phyloP scores from a whole-genome alignment of 2,888 invertebrate species.

The Dryobotodes eremita region DNA sequence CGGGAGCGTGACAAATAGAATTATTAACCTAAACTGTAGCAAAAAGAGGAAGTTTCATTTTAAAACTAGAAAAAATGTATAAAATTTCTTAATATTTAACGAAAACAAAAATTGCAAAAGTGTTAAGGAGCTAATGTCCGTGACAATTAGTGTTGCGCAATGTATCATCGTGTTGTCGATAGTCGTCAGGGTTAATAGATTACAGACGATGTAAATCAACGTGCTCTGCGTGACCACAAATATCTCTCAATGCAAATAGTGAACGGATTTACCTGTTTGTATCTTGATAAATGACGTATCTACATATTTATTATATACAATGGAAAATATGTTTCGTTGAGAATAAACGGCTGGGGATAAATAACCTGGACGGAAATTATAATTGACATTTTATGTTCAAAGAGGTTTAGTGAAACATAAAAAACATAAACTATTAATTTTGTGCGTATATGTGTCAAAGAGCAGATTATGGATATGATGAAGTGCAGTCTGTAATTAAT shows the following conservation, averaged over 20 bases:
- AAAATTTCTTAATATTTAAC: slow-evolving; percentile 29
- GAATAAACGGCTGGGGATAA: slow-evolving; percentile 50
- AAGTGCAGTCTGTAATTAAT: slow-evolving; percentile 56
- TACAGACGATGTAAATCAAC: slow-evolving; percentile 75
- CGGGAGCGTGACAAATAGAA: slow-evolving; percentile 51
- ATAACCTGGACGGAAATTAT: slow-evolving; percentile 37
- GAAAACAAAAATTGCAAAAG: slow-evolving; percentile 49
- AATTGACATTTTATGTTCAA: slow-evolving; percentile 42
- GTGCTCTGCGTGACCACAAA: slow-evolving; percentile 69
- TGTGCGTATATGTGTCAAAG: slow-evolving; percentile 25
- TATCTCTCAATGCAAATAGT: slow-evolving; percentile 68
- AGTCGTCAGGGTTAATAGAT: slow-evolving; percentile 78
- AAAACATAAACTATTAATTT: slow-evolving; percentile 21
- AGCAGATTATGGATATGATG: slow-evolving; percentile 30
- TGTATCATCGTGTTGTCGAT: slow-evolving; percentile 76
- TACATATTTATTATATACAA: slow-evolving; percentile 52
- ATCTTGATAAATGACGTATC: slow-evolving; percentile 54
- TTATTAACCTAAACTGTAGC: slow-evolving; percentile 48
- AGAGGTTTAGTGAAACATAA: slow-evolving; percentile 13
- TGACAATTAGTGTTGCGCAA: slow-evolving; percentile 80
- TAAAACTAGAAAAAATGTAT: slow-evolving; percentile 28
- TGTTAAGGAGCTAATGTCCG: slow-evolving; percentile 59
- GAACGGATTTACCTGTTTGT: slow-evolving; percentile 64
- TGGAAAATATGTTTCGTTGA: slow-evolving; percentile 47
- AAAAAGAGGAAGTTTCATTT: slow-evolving; percentile 39